phyloP scores from a whole-genome alignment of 1,140 invertebrate species.

The Scaptomyza graminum region DNA sequence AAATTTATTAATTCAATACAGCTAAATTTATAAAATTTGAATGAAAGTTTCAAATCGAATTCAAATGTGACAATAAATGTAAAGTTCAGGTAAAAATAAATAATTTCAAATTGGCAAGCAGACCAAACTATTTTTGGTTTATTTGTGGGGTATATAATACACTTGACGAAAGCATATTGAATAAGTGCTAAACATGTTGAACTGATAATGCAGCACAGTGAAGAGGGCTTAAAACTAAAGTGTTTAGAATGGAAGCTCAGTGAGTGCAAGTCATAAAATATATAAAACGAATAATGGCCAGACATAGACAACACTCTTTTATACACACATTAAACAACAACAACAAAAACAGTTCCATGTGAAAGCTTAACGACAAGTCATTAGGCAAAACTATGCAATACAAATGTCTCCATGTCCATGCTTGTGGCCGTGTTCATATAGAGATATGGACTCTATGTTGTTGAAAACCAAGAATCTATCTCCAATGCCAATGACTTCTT shows the following conservation, averaged over 20 bases:
- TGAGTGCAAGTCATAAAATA: conserved; percentile 57
- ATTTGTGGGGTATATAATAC: not conserved
- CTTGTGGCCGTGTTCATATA: conserved; percentile 47
- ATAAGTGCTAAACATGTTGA: conserved; percentile 36
- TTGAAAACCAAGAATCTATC: conserved; percentile 28
- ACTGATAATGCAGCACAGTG: conserved; percentile 28
- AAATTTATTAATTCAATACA: no score
- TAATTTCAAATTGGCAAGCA: no score
- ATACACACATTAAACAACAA: not conserved
- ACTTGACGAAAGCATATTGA: conserved; percentile 27
- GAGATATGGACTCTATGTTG: conserved; percentile 41
- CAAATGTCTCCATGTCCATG: conserved; percentile 33
- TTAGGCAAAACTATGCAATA: conserved; percentile 42
- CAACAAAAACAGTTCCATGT: conserved; percentile 24
- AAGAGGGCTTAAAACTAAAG: not conserved
- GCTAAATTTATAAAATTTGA: no score
- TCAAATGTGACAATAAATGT: no score
- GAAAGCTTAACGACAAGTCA: conserved; percentile 59
- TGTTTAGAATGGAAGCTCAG: not conserved
- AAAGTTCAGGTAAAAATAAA: no score
- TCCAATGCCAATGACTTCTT: conserved; percentile 75
- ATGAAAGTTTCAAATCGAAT: no score
- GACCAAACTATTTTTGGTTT: no score
- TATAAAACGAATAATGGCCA: conserved; percentile 15
- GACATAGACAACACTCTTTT: not conserved